phyloP scores from a whole-genome alignment of 2,888 invertebrate species.

The Acanthosepion lycidas region DNA sequence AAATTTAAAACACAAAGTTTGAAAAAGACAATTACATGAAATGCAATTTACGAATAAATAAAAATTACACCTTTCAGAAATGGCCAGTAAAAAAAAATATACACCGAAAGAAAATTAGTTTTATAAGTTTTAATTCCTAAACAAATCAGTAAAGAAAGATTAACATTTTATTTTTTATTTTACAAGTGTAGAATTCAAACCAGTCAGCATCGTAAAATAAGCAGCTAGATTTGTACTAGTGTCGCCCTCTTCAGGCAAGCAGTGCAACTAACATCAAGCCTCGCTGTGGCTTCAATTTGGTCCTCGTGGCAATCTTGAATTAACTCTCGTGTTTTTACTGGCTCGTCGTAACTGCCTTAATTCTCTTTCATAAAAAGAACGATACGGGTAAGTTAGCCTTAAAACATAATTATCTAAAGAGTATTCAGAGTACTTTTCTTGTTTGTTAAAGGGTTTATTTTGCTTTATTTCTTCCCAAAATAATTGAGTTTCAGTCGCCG shows the following conservation, averaged over 20 bases:
- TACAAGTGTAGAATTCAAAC: neutral
- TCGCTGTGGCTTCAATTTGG: neutral
- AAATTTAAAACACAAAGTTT: too few relatives aligned
- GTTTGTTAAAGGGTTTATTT: neutral
- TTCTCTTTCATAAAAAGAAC: neutral
- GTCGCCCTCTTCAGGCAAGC: neutral
- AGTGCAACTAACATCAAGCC: neutral
- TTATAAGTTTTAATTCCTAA: too few relatives aligned
- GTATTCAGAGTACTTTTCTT: neutral
- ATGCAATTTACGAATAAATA: too few relatives aligned
- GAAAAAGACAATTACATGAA: too few relatives aligned
- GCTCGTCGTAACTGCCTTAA: neutral
- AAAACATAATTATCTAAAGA: neutral
- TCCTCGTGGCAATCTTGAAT: constrained; percentile 20
- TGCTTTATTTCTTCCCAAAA: neutral
- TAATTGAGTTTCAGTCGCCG: neutral
- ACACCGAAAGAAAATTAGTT: too few relatives aligned
- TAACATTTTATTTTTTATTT: too few relatives aligned
- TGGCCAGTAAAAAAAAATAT: too few relatives aligned
- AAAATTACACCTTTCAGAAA: too few relatives aligned
- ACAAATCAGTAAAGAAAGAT: too few relatives aligned
- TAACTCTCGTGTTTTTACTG: neutral
- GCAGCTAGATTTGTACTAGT: neutral
- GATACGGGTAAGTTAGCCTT: neutral
- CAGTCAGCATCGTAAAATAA: neutral